Base-by-base conservation (phyloP, 2,888 invertebrate genomes). In the Bellardia pandia region DNA sequence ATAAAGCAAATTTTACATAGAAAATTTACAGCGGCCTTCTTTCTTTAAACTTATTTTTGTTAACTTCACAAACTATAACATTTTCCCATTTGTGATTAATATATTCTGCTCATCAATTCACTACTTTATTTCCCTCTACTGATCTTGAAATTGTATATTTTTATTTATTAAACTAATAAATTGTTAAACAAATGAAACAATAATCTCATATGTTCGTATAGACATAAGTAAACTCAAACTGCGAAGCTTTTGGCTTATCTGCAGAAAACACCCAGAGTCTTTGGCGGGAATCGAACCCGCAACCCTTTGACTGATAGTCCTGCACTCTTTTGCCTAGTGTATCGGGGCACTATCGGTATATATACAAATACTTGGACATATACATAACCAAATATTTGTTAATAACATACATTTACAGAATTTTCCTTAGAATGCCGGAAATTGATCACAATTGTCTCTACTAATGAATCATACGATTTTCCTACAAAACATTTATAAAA, bases 121-220 rank as follows among this genome's bases (percentile, higher is more conserved):
- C 14, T 51, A 51, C 4, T n/a, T 51, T 51, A n/a, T n/a, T 51
- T 14, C 14, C 14, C 5, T 51, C 6, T 14, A 14, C 13, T 51
- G 51, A 51, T 51, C 51, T 51, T 51, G 51, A 14, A 51, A 51
- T n/a, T 2, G n/a, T 51, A 6, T 51, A 14, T 51, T 51, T 51
- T 51, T n/a, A 51, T 51, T 51, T 51, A 51, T 51, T 14, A 51
- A 51, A 51, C 51, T 51, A n/a, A 51, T 51, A 51, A 14, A 51
- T n/a, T n/a, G 14, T 48, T 48, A 51, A 51, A 51, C 51, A 5
- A 14, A 51, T 51, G n/a, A 51, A 51, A 51, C 51, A 51, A 51
- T 51, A 51, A 51, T 51, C 51, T 51, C 51, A 51, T 4, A 51
- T 51, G n/a, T 51, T n/a, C n/a, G 3, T n/a, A 51, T 6, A 51